Evolutionary conservation across 2,113 vertebrate genomes (phyloP).

Genomic region (Helogale parvula): DNA sequence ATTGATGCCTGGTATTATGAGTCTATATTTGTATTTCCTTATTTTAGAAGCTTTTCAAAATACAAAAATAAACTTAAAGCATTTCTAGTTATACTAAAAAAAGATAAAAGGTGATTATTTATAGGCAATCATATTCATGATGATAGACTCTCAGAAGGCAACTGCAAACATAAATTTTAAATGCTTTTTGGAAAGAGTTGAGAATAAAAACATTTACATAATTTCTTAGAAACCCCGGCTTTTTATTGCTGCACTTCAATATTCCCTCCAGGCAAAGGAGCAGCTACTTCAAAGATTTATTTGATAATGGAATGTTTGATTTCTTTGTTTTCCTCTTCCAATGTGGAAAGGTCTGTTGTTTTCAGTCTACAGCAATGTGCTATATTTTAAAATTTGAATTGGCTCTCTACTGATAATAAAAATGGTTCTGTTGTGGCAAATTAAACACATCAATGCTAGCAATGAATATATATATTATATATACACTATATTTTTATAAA

Average conservation of each 20-base stretch:
- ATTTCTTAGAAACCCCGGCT: conserved; percentile 64
- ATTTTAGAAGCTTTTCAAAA: conserved; percentile 70
- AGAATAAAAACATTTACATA: conserved; percentile 77
- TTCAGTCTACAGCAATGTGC: neutral
- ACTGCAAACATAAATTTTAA: conserved; percentile 68
- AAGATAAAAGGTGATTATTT: conserved; percentile 71
- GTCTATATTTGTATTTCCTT: conserved; percentile 62
- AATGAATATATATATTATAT: conserved; percentile 19
- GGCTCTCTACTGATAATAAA: conserved; percentile 9
- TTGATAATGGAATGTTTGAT: conserved; percentile 65
- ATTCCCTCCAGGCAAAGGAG: conserved; percentile 64
- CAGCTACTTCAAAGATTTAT: conserved; percentile 67
- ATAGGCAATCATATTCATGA: conserved; percentile 59
- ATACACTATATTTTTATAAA: neutral
- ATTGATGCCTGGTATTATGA: conserved; percentile 59
- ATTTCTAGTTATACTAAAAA: conserved; percentile 37
- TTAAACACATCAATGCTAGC: neutral
- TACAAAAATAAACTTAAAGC: conserved; percentile 55
- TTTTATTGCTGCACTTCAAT: conserved; percentile 77
- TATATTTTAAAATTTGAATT: conserved; percentile 58
- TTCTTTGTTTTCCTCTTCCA: conserved; percentile 57
- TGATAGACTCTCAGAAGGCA: conserved; percentile 66
- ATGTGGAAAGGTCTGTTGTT: neutral
- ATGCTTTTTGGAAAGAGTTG: conserved; percentile 63
- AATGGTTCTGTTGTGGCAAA: conserved; percentile 44